Conservation (phyloP, 2,888 invertebrate genomes). For the Cantharis lateralis region DNA sequence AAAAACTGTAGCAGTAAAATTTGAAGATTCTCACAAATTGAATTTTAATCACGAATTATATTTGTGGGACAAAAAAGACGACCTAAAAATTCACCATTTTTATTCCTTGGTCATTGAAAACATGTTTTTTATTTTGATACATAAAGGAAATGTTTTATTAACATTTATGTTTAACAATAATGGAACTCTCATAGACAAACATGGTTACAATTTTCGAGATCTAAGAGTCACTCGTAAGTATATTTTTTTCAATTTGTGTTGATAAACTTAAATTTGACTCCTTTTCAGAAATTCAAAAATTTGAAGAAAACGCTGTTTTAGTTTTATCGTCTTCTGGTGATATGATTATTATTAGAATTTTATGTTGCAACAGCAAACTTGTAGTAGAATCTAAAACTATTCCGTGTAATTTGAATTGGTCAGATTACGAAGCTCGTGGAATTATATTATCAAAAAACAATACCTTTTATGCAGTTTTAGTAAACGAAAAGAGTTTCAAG, state of each 20-base stretch:
- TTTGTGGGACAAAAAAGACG: slow-evolving; percentile 41
- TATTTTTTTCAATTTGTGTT: neutral
- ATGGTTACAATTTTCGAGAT: slow-evolving; percentile 41
- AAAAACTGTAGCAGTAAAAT: slow-evolving; percentile 40
- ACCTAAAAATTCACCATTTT: slow-evolving; percentile 43
- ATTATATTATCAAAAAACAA: slow-evolving; percentile 45
- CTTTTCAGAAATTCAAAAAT: slow-evolving; percentile 44
- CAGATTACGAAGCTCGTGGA: slow-evolving; percentile 44
- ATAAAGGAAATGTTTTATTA: slow-evolving; percentile 44
- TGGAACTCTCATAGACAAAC: slow-evolving; percentile 43
- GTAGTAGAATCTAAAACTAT: slow-evolving; percentile 40
- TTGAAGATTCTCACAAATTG: slow-evolving; percentile 36
- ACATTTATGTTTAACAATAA: slow-evolving; percentile 41
- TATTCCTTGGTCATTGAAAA: slow-evolving; percentile 38
- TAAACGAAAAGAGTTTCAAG: slow-evolving; percentile 42
- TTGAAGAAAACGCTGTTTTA: slow-evolving; percentile 41
- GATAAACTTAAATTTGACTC: neutral
- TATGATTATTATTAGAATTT: slow-evolving; percentile 45
- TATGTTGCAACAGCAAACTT: slow-evolving; percentile 40
- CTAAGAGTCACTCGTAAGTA: slow-evolving; percentile 46
- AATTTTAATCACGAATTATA: slow-evolving; percentile 31
- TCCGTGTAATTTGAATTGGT: slow-evolving; percentile 44
- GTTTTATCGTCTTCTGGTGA: slow-evolving; percentile 44
- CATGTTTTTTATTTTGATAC: slow-evolving; percentile 41
- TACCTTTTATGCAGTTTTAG: slow-evolving; percentile 43